Evolutionary conservation across 2,888 invertebrate species (phyloP), one percentile per base, ranked within the genome.

Genomic region (Drosophila austrosaltans): DNA sequence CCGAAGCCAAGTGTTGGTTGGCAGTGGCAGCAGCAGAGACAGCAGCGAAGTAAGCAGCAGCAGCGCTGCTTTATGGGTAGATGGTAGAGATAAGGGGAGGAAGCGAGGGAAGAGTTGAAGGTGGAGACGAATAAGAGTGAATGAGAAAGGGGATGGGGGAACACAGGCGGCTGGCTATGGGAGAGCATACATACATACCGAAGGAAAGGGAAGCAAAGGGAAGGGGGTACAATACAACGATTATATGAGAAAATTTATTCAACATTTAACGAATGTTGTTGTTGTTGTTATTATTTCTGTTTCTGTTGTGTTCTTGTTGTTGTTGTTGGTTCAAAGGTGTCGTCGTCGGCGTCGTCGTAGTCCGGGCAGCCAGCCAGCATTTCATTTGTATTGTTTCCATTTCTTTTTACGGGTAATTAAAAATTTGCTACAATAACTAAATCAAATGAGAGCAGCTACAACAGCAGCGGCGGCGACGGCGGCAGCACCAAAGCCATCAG

Each of bases 241-340:
- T 78, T 84, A 81, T 78, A 72, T 86, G 84, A 78, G 87, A 81
- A 83, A 86, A 83, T 84, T 79, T 86, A 84, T 84, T 86, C 83
- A 84, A 73, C 84, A 84, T 84, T 86, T 83, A 86, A 83, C 82
- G 86, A 85, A 85, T 72, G 81, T 81, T 77, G 70, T 69, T 76
- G 12, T 39, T 44, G 8, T 48, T 48, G 3, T 48, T 48, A 5
- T 48, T 48, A 16, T 42, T 44, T 20, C 2, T 48, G 48, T 48
- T 48, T 22, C 4, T 57, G 36, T 69, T 60, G 60, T 44, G 40
- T 42, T 54, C 39, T 36, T 30, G 40, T 39, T 20, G 60, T 44
- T 30, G 44, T 58, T n/a, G 40, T 12, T 8, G 28, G 69, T 59
- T 53, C 44, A 42, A 63, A 57, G 77, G 71, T 74, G 71, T 80